Conservation (phyloP, 1,140 invertebrate genomes). For the Temnothorax longispinosus region DNA sequence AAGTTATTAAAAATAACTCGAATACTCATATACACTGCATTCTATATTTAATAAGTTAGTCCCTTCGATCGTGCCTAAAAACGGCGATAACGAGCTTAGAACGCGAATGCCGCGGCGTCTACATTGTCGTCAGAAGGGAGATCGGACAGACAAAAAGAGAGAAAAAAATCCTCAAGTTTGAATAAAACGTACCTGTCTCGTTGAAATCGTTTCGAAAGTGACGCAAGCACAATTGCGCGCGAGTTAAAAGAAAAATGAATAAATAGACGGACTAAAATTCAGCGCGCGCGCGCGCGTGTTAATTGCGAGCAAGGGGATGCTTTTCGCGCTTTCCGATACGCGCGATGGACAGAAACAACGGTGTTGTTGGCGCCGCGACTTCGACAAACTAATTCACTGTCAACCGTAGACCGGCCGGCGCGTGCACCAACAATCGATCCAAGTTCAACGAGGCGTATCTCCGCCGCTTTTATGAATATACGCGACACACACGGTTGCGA, state of each 20-base stretch:
- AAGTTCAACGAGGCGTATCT: slow-evolving; percentile 39
- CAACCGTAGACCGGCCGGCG: slow-evolving; percentile 31
- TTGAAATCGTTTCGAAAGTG: neutral
- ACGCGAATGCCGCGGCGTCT: neutral
- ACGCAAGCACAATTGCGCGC: slow-evolving; percentile 12
- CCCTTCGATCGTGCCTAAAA: slow-evolving; percentile 50
- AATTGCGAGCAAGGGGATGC: neutral
- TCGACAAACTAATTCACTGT: slow-evolving; percentile 54
- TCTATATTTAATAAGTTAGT: slow-evolving; percentile 58
- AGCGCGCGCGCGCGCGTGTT: neutral
- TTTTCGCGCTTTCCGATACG: slow-evolving; percentile 10
- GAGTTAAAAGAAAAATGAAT: neutral
- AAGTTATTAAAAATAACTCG: slow-evolving; percentile 55
- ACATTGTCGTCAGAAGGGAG: neutral
- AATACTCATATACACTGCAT: slow-evolving; percentile 45
- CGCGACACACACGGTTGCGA: neutral
- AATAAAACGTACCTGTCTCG: neutral
- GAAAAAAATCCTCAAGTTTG: neutral
- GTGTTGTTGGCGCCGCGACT: slow-evolving; percentile 14
- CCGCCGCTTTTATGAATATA: slow-evolving; percentile 38
- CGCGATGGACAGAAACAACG: neutral
- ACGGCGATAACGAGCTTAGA: slow-evolving; percentile 37
- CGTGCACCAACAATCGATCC: slow-evolving; percentile 49
- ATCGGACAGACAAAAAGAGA: neutral
- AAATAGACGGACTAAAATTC: neutral